Conservation (phyloP, 2,797 vertebrate genomes). For the Cynopterus sphinx region DNA sequence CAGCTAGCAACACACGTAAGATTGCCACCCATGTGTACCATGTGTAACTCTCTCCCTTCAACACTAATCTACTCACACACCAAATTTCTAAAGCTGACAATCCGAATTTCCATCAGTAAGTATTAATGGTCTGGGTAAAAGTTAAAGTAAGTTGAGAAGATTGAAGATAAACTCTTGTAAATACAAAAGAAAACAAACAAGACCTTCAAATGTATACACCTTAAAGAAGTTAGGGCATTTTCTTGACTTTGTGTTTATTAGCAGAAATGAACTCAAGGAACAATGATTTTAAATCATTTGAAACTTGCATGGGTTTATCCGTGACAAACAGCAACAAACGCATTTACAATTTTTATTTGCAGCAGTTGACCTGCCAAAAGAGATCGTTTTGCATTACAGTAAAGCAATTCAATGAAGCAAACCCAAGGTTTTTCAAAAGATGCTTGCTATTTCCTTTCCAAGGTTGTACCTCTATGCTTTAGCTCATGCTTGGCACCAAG, state of each 20-base stretch:
- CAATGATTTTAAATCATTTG: conserved; percentile 60
- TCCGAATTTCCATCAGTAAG: background rate
- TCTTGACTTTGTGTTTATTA: conserved; percentile 1
- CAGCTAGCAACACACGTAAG: background rate
- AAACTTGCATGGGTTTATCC: conserved; percentile 45
- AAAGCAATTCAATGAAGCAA: conserved; percentile 68
- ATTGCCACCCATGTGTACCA: background rate
- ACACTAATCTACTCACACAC: background rate
- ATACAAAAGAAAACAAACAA: conserved; percentile 42
- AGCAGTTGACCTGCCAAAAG: conserved; percentile 35
- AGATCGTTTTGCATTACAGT: conserved; percentile 32
- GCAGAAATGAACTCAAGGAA: conserved; percentile 41
- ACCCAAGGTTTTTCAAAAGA: conserved; percentile 65
- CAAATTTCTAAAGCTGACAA: background rate
- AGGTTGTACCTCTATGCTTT: conserved; percentile 57
- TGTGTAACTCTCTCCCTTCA: background rate
- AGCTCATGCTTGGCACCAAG: conserved; percentile 87
- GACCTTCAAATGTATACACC: background rate
- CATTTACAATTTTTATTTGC: conserved; percentile 65
- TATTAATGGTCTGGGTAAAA: background rate
- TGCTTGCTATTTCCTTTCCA: conserved; percentile 64
- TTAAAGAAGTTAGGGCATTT: conserved; percentile 22
- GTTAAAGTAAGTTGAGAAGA: background rate
- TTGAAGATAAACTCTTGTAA: background rate
- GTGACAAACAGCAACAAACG: conserved; percentile 52